Evolutionary conservation across 2,888 invertebrate species (phyloP), one percentile per base, ranked within the genome.

Genomic region (Stenurella melanura): DNA sequence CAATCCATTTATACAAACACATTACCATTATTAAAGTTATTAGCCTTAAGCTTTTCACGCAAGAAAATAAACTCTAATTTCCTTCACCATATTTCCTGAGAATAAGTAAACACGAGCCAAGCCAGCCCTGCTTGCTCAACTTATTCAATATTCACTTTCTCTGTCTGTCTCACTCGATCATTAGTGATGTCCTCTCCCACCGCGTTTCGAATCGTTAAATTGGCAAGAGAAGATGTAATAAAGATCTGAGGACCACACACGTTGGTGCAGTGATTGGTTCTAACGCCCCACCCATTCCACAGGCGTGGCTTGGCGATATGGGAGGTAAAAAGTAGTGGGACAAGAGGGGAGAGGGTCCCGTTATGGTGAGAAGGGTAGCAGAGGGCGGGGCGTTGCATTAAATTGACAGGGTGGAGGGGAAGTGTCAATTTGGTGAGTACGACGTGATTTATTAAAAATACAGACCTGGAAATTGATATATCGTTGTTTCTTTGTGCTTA

Each of bases 211-310:
- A 89, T 88, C 86, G 87, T 87, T 88, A 89, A 89, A 89, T 88
- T 89, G 88, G 88, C 89, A 88, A 88, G 86, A 83, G 85, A 85
- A 86, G 87, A 87, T 86, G 85, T 89, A 89, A 89, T 89, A 89
- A 89, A 89, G 89, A 89, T 88, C 86, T 87, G 88, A 86, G 87
- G 90, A 90, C 90, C 90, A 89, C 90, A 90, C 90, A 90, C 89
- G 89, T 89, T 88, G 90, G 82, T 84, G 85, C 87, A 86, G 85
- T 87, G 88, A 89, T 89, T 89, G 89, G 89, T 85, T 86, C 84
- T 80, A 78, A 82, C 75, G 85, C 86, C 82, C 83, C 86, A 81
- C 88, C 87, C 78, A 54, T 71, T 74, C 19, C 17, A 58, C 21
- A 75, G 84, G 78, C 76, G 76, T 73, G 64, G 50, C 70, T 38